Percentiles rank a stretch among this genome's conserved stretches.
phyloP scores from a whole-genome alignment of 1,140 invertebrate genomes.

The Whitmania pigra region DNA sequence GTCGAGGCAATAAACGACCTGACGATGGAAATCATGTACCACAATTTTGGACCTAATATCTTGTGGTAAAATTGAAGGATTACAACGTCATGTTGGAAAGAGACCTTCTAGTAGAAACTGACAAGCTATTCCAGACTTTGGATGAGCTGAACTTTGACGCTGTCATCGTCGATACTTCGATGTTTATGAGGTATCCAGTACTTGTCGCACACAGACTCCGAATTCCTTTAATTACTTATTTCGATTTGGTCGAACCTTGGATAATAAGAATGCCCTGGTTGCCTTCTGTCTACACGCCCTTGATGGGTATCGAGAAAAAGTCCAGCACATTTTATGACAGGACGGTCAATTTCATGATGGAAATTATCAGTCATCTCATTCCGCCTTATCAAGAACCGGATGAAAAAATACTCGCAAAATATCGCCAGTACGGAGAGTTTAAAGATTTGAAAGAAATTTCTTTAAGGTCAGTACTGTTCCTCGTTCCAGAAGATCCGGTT shows the following conservation, averaged over 20 bases:
- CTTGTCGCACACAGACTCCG: background rate
- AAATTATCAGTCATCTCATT: too few species aligned
- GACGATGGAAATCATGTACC: too few species aligned
- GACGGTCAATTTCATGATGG: too few species aligned
- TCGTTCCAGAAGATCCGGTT: background rate
- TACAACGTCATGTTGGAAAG: too few species aligned
- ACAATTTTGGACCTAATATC: too few species aligned
- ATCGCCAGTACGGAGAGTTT: background rate
- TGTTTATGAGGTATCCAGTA: background rate
- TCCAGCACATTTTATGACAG: too few species aligned
- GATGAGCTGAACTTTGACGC: background rate
- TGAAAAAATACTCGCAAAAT: too few species aligned
- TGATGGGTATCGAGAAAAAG: too few species aligned
- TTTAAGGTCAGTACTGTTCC: background rate
- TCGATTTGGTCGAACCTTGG: background rate
- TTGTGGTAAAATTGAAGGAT: too few species aligned
- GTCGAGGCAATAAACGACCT: too few species aligned
- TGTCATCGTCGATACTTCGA: background rate
- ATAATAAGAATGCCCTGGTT: constrained; percentile 7
- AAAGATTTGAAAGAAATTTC: constrained; percentile 3
- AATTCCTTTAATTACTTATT: background rate
- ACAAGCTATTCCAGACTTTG: background rate
- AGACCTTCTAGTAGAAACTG: background rate
- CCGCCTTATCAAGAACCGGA: too few species aligned
- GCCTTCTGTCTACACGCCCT: background rate